A percentile compares a stretch with the other conserved stretches of the same genome.
phyloP scores from a whole-genome alignment of 1,140 invertebrate species.

The Scaptodrosophila lebanonensis region DNA sequence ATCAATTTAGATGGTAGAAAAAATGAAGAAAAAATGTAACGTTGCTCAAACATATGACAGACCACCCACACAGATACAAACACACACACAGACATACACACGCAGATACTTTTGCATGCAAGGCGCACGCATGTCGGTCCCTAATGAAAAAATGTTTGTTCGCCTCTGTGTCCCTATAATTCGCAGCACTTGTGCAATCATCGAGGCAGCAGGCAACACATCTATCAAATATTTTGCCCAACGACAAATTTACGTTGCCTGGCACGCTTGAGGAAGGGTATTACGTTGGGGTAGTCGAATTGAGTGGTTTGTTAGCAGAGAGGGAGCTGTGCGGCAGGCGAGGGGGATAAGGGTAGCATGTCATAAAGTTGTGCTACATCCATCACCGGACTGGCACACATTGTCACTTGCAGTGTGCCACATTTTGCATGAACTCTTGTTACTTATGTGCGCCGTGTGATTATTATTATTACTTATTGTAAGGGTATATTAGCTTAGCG shows the following conservation, averaged over 20 bases:
- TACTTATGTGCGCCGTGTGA: neutral
- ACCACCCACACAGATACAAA: constrained; percentile 18
- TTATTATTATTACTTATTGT: too few species aligned
- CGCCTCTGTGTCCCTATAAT: neutral
- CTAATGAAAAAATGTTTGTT: too few species aligned
- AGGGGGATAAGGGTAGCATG: constrained; percentile 3
- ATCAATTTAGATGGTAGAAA: constrained; percentile 47
- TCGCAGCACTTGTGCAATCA: constrained; percentile 21
- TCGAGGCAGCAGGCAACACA: constrained; percentile 6
- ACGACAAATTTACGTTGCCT: constrained; percentile 27
- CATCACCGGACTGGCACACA: constrained; percentile 41
- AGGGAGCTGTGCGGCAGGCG: too few species aligned
- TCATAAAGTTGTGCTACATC: constrained; percentile 66
- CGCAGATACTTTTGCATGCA: neutral
- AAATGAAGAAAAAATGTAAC: constrained; percentile 1
- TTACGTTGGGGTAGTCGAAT: neutral
- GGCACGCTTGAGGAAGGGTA: neutral
- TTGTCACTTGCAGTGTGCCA: constrained; percentile 57
- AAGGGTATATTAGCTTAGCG: too few species aligned
- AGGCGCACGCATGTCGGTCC: neutral
- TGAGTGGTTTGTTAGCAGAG: too few species aligned
- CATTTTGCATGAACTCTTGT: constrained; percentile 51
- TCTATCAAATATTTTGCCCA: constrained; percentile 44
- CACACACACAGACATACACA: constrained; percentile 14
- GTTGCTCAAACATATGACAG: constrained; percentile 19